Base-by-base conservation (phyloP, 2,113 vertebrate genomes). In the Cephalopholis sonnerati region DNA sequence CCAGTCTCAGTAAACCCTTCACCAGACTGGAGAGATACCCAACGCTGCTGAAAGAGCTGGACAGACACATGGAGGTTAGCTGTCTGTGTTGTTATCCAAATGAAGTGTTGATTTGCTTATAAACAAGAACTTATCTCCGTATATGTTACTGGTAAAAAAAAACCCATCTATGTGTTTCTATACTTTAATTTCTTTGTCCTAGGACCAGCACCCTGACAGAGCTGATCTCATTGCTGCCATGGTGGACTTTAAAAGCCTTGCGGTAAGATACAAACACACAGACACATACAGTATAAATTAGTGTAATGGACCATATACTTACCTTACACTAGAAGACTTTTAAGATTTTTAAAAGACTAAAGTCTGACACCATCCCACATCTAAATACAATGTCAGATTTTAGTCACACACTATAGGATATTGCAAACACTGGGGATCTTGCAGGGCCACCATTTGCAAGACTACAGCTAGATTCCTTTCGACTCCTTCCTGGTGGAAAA, bases 11-110 rank as follows among this genome's bases (percentile, higher is more conserved):
- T 95, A 98, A 97, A 91, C 97, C 98, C 4, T 99, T 99, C 92
- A 97, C 97, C 95, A 96, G 98, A 79, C 96, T 99, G 92, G 97
- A 99, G 93, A 96, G 97, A 90, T 99, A 99, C 93, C 97, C 98
- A 10, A 96, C 97, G 0, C 95, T 99, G 87, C 96, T 99, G 81
- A 99, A 98, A 93, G 98, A 99, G 70, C 96, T 99, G 88, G 98
- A 99, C 91, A 94, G 98, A 84, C 98, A 99, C 91, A 99, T 99
- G 97, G 98, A 99, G 96, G 98, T 99, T 1, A 53, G 86, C 3
- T 50, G 32, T 39, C 27, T 57, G n/a, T 53, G 7, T 32, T 5
- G 0, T 39, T n/a, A 6, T 67, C 16, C 64, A 66, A 17, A 65
- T 48, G 25, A 68, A 36, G n/a, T n/a, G n/a, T n/a, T n/a, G n/a